Conservation (phyloP, 2,113 vertebrate species). For the Pseudopodoces humilis region DNA sequence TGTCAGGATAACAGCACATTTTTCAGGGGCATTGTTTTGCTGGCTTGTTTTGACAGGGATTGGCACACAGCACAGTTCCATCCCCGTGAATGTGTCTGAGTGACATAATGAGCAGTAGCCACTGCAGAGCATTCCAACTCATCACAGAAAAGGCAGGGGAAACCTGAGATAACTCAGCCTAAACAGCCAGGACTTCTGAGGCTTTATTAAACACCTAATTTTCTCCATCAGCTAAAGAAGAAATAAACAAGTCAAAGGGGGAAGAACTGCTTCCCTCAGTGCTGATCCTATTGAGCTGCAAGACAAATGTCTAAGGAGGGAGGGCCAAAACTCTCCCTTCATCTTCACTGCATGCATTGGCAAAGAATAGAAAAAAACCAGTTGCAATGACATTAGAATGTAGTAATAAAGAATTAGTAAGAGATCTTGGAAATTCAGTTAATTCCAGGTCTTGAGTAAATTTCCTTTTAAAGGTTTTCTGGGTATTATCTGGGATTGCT, state of each 20-base stretch:
- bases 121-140: not conserved
- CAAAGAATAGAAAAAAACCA: not conserved
- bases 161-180: not conserved
- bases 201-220: not conserved
- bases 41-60: slow-evolving; percentile 1
- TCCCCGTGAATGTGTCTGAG: not conserved
- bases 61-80: not conserved
- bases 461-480: slow-evolving; percentile 31
- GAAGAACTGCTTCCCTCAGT: not conserved
- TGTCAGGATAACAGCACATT: slow-evolving; percentile 4
- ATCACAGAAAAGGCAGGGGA: not conserved
- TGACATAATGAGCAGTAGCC: not conserved
- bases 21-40: slow-evolving; percentile 7
- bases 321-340: not conserved
- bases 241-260: not conserved
- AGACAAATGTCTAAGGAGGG: not conserved
- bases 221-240: not conserved
- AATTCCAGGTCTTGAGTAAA: slow-evolving; percentile 27
- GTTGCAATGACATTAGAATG: not conserved
- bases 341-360: not conserved
- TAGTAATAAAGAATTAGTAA: not conserved
- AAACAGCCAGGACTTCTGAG: not conserved
- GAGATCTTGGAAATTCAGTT: slow-evolving; percentile 20
- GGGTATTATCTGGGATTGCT: slow-evolving; percentile 2
- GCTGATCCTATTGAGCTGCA: not conserved